phyloP scores from a whole-genome alignment of 2,113 vertebrate species.

The Hemiscyllium ocellatum region DNA sequence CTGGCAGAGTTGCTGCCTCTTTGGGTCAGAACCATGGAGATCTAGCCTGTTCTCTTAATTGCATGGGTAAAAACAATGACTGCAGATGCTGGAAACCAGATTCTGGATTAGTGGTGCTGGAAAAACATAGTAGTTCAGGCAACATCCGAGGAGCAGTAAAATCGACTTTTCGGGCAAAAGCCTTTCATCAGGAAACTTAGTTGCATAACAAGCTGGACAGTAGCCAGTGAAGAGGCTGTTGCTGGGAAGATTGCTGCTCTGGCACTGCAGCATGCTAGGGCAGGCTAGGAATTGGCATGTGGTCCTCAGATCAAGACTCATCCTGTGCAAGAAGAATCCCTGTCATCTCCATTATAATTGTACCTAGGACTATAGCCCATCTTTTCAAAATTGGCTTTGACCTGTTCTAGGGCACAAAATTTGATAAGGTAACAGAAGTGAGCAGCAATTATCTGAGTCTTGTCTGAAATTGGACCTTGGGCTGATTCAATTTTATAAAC shows the following conservation, averaged over 20 bases:
- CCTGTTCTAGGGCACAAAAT: background rate
- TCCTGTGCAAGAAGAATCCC: too few species aligned
- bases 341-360: too few species aligned
- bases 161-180: too few species aligned
- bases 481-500: background rate
- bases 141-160: too few species aligned
- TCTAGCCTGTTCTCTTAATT: background rate
- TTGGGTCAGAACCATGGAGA: background rate
- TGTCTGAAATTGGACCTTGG: background rate
- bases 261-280: background rate
- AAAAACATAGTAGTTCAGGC: too few species aligned
- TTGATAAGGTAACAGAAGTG: background rate
- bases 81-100: too few species aligned
- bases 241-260: background rate
- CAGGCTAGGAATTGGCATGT: too few species aligned
- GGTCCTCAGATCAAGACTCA: too few species aligned
- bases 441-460: background rate
- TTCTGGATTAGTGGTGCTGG: too few species aligned
- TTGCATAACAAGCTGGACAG: background rate
- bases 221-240: background rate
- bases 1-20: background rate
- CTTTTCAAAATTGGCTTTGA: background rate
- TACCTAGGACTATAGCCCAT: too few species aligned
- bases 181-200: background rate
- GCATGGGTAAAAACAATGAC: too few species aligned